Percentiles rank a stretch among this genome's conserved stretches.
Evolutionary conservation across 2,797 vertebrate species (phyloP).

Genomic region (Chromis chromis): DNA sequence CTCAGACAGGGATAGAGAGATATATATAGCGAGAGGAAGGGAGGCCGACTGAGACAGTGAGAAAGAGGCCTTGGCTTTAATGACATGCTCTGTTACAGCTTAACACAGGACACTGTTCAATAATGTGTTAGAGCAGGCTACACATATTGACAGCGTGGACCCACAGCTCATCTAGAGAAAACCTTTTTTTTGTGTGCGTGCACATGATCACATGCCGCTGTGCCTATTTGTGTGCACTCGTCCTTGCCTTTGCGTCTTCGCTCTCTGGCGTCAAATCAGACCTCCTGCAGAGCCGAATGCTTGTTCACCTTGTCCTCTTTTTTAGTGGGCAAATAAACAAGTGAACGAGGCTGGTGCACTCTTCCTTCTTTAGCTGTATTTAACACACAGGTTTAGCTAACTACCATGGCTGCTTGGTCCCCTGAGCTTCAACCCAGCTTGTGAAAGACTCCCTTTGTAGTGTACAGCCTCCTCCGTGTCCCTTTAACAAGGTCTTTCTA

Average conservation of each 20-base stretch:
- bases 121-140: constrained; percentile 47
- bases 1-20: constrained; percentile 52
- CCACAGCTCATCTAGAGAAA: constrained; percentile 26
- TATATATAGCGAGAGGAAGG: constrained; percentile 12
- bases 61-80: constrained; percentile 59
- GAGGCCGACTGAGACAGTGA: constrained; percentile 35
- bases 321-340: constrained; percentile 46
- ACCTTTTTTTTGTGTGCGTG: constrained; percentile 14
- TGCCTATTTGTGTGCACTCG: background rate
- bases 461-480: constrained; percentile 18
- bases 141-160: constrained; percentile 44
- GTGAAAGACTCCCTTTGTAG: constrained; percentile 38
- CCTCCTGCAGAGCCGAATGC: constrained; percentile 44
- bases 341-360: constrained; percentile 20
- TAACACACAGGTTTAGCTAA: constrained; percentile 41
- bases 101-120: constrained; percentile 60
- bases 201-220: background rate
- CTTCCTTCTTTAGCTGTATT: constrained; percentile 30
- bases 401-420: constrained; percentile 32
- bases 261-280: constrained; percentile 49
- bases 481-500: constrained; percentile 26
- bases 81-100: constrained; percentile 64
- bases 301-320: constrained; percentile 68
- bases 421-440: constrained; percentile 24
- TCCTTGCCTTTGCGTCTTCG: constrained; percentile 26